Conservation (phyloP, 2,797 vertebrate genomes). For the Phoeniculus purpureus region DNA sequence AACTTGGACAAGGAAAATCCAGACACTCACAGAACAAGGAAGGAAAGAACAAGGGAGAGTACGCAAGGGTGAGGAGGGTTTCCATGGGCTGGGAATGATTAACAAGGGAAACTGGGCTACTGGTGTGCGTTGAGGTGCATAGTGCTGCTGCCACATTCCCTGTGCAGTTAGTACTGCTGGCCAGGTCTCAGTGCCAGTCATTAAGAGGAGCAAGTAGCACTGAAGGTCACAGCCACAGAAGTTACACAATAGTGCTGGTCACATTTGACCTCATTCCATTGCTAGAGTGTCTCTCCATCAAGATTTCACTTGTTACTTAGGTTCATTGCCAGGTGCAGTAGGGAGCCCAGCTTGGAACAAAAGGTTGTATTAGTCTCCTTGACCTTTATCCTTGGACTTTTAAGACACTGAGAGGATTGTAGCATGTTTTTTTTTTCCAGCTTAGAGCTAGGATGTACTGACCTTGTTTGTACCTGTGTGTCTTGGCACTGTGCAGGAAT, state of each 20-base stretch:
- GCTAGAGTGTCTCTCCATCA: not conserved
- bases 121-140: not conserved
- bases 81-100: not conserved
- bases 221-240: not conserved
- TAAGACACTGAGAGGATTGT: conserved; percentile 63
- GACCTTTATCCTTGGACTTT: conserved; percentile 53
- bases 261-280: not conserved
- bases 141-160: not conserved
- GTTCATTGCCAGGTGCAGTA: not conserved
- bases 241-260: not conserved
- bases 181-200: not conserved
- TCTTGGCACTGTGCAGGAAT: not conserved
- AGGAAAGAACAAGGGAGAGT: not conserved
- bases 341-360: not conserved
- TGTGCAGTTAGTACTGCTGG: not conserved
- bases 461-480: not conserved
- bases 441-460: not conserved
- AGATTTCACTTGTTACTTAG: not conserved
- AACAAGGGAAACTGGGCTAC: not conserved
- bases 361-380: not conserved
- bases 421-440: not conserved
- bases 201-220: not conserved
- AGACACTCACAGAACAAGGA: fast-evolving
- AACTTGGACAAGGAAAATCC: not conserved
- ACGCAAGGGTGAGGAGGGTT: not conserved